Evolutionary conservation across 30 jellyfish, hydroid and myxozoan species (phyloP).

Genomic region (Rhopilema esculentum): DNA sequence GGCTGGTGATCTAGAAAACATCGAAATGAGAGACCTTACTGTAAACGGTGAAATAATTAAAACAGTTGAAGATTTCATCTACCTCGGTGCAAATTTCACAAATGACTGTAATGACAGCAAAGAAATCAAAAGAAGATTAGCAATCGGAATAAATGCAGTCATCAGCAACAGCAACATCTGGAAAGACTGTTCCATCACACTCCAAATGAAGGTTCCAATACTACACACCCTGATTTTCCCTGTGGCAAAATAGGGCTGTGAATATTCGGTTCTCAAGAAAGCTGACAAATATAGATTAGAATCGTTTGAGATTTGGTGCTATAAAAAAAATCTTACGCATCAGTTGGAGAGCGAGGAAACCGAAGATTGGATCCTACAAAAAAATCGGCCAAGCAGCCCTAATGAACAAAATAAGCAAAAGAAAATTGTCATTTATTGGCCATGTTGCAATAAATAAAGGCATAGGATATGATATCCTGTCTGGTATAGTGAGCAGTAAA

Average conservation of each 20-base stretch:
- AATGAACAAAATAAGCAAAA: background rate
- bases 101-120: background rate
- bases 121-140: background rate
- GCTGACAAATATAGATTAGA: background rate
- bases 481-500: background rate
- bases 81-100: background rate
- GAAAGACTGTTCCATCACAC: background rate
- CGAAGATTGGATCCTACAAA: background rate
- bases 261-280: background rate
- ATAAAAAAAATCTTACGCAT: background rate
- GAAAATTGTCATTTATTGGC: constrained; percentile 13
- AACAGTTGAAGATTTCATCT: background rate
- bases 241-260: background rate
- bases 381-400: constrained; percentile 6
- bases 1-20: background rate
- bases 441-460: constrained; percentile 37
- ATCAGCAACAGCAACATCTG: background rate
- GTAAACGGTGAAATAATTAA: background rate
- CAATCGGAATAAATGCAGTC: background rate
- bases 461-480: constrained; percentile 3
- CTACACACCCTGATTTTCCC: background rate
- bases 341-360: background rate
- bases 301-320: background rate
- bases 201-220: background rate
- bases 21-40: background rate